Evolutionary conservation across 1,140 invertebrate species (phyloP), one percentile per base, ranked within the genome.

Genomic region (Eumaeus atala): DNA sequence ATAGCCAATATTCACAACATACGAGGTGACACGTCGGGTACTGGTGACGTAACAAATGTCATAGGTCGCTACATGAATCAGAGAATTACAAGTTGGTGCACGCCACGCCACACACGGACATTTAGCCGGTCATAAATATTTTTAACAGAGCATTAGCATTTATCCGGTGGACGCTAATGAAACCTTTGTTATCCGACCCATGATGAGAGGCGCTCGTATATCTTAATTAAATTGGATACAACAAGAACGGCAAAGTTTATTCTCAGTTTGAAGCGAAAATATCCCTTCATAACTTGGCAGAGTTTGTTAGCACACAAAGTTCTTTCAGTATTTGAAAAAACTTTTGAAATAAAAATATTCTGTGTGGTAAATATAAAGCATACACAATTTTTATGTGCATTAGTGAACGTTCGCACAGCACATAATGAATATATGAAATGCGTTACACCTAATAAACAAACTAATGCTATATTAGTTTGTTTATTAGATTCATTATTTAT

Each of bases 231-330:
- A 44, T 12, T 14, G 40, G 17, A 44, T 44, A 16, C 40, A 44
- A 44, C 2, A 28, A 28, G n/a, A n/a, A n/a, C 12, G 38, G 38
- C 40, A 9, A 44, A 44, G 40, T 44, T 44, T 44, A 44, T 44
- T 44, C 16, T 44, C 21, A 44, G 12, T 44, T 44, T 44, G 40
- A 14, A 44, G 40, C 40, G 12, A 44, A 44, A 44, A 44, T 44
- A 44, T 44, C 40, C 40, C 14, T 44, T 44, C 40, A 44, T 44
- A 44, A 44, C 40, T 44, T 44, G 12, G 21, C 14, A 16, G n/a
- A n/a, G 40, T 44, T 44, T 44, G 40, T 44, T 44, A 16, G 38
- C 38, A 14, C n/a, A 44, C 40, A 44, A 44, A 44, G 14, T 44
- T 44, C 17, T 44, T 18, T 44, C 10, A 17, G n/a, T n/a, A n/a